Percentiles rank a stretch among this genome's conserved stretches.
phyloP scores from a whole-genome alignment of 2,113 vertebrate species.

The Poecilia latipinna region DNA sequence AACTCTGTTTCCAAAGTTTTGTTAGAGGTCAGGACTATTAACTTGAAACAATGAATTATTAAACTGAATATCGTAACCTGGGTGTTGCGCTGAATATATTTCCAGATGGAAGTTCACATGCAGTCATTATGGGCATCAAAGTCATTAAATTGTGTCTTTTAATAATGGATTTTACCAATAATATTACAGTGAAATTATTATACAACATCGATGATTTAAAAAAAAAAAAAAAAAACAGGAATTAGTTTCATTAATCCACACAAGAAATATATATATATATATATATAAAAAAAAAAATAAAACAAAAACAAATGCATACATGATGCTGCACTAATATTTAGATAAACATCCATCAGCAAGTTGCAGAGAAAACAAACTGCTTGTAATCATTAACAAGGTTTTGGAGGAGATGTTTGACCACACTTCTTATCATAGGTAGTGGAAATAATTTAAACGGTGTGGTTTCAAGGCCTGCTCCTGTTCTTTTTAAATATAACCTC shows the following conservation, averaged over 20 bases:
- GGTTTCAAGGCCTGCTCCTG: too few species aligned
- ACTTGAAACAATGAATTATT: constrained; percentile 13
- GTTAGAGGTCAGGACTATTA: not conserved
- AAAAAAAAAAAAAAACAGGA: not conserved
- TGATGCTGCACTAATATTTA: not conserved
- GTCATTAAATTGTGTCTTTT: not conserved
- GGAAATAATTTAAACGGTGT: not conserved
- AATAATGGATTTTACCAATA: not conserved
- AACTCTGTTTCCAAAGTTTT: constrained; percentile 7
- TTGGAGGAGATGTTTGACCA: not conserved
- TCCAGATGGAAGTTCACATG: not conserved
- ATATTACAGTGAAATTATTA: not conserved
- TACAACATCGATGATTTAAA: not conserved
- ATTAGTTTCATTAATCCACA: not conserved
- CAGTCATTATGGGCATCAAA: not conserved
- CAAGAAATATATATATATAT: not conserved
- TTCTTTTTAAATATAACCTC: too few species aligned
- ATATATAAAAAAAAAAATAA: not conserved
- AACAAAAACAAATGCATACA: not conserved
- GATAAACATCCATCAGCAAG: too few species aligned
- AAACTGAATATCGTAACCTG: not conserved
- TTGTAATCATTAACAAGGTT: not conserved
- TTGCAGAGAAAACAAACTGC: too few species aligned
- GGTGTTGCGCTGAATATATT: not conserved
- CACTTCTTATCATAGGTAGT: not conserved